phyloP scores from a whole-genome alignment of 2,797 vertebrate species.

The Hypotaenidia philippensis region DNA sequence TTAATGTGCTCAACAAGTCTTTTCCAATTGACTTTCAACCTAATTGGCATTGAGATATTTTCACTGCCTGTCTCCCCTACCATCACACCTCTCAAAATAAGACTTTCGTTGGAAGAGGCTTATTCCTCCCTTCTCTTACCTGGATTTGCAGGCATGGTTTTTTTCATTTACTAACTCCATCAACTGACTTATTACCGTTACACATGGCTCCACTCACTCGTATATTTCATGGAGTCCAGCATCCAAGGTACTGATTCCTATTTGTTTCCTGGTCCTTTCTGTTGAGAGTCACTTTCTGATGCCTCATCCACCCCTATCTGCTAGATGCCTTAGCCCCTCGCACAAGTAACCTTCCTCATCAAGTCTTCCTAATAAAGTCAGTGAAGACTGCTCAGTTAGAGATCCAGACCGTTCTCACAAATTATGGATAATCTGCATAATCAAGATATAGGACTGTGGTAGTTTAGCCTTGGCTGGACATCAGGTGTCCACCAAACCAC shows the following conservation, averaged over 20 bases:
- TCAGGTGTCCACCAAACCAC: no score
- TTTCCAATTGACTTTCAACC: background rate
- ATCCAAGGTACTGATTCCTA: background rate
- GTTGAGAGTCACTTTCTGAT: background rate
- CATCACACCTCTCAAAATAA: background rate
- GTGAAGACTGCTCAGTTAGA: background rate
- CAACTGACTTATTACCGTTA: background rate
- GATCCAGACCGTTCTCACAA: fast-evolving
- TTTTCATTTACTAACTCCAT: background rate
- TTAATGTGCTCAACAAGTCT: background rate
- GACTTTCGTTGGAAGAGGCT: background rate
- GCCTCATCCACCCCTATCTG: background rate
- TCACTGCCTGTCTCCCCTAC: background rate
- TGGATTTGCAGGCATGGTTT: background rate
- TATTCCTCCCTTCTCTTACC: background rate
- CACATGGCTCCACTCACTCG: background rate
- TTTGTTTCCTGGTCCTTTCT: background rate
- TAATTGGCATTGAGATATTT: background rate
- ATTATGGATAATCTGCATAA: background rate
- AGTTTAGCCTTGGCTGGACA: no score
- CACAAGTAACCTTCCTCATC: background rate
- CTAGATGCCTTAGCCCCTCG: background rate
- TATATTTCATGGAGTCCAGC: background rate
- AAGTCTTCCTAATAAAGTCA: background rate
- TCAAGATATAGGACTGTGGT: no score